phyloP scores from a whole-genome alignment of 2,888 invertebrate species.

The Hanleya hanleyi region DNA sequence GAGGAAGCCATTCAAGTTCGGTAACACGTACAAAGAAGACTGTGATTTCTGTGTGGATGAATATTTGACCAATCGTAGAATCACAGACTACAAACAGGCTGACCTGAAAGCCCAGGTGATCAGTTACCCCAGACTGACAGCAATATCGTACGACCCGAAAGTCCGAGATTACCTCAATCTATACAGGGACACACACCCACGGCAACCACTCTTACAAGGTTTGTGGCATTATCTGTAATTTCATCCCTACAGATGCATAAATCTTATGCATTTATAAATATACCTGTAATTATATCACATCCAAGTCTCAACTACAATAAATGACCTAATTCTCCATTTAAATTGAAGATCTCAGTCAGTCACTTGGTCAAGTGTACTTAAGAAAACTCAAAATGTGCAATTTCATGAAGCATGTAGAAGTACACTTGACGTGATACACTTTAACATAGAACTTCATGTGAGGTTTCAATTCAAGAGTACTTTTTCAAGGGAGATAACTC shows the following conservation, averaged over 20 bases:
- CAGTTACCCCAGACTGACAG: slow-evolving; percentile 61
- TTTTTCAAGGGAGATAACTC: no score
- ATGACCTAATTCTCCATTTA: no score
- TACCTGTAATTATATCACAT: no score
- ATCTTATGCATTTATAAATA: no score
- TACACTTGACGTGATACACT: no score
- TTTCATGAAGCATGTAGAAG: no score
- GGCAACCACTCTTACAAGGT: slow-evolving; percentile 55
- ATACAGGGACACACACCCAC: slow-evolving; percentile 66
- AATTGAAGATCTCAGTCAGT: no score
- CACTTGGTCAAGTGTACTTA: no score
- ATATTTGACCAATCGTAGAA: slow-evolving; percentile 57
- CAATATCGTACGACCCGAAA: slow-evolving; percentile 64
- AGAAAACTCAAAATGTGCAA: no score
- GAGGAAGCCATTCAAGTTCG: slow-evolving; percentile 70
- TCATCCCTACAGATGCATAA: background rate
- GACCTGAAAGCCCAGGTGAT: slow-evolving; percentile 56
- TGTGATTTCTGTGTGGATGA: slow-evolving; percentile 71
- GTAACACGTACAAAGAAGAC: slow-evolving; percentile 71
- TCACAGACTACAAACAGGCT: slow-evolving; percentile 49
- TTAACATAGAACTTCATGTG: no score
- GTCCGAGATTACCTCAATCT: slow-evolving; percentile 66
- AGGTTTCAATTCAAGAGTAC: no score
- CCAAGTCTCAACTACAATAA: no score
- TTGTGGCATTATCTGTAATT: slow-evolving; percentile 19